Evolutionary conservation across 2,888 invertebrate genomes (phyloP).

Genomic region (Micoletzkya japonica): DNA sequence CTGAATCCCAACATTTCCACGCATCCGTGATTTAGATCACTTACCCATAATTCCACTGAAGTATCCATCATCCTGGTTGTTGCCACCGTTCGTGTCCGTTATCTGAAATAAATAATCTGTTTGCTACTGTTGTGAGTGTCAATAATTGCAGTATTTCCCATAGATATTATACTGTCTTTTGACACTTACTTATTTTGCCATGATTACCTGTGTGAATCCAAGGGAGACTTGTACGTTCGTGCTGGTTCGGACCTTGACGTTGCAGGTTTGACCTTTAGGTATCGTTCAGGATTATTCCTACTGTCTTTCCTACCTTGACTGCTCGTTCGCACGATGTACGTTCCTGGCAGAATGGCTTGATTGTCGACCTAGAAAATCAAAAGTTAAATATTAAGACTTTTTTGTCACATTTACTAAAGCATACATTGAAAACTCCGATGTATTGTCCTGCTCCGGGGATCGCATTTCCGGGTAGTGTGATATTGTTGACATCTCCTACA

Average conservation of each 20-base stretch:
- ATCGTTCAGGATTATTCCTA: background rate
- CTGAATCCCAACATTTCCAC: constrained; percentile 26
- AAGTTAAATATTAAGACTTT: no score
- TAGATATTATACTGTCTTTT: background rate
- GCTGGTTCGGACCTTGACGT: constrained; percentile 41
- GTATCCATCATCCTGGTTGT: constrained; percentile 47
- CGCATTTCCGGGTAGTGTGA: constrained; percentile 37
- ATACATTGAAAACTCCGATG: constrained; percentile 38
- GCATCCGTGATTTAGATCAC: background rate
- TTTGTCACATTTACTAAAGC: no score
- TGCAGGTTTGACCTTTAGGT: constrained; percentile 36
- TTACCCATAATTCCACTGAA: constrained; percentile 41
- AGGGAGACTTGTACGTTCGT: constrained; percentile 40
- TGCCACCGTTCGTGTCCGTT: constrained; percentile 41
- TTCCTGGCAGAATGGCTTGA: constrained; percentile 14
- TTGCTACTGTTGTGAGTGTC: background rate
- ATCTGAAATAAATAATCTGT: constrained; percentile 5
- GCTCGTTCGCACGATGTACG: constrained; percentile 13
- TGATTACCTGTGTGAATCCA: constrained; percentile 30
- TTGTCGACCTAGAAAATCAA: constrained; percentile 9
- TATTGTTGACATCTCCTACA: no score
- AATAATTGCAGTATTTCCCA: background rate
- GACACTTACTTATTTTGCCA: background rate
- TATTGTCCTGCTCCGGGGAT: constrained; percentile 45
- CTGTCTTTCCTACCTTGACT: constrained; percentile 2